Conservation (phyloP, 2,797 vertebrate genomes). For the Phyllotis vaccarum region DNA sequence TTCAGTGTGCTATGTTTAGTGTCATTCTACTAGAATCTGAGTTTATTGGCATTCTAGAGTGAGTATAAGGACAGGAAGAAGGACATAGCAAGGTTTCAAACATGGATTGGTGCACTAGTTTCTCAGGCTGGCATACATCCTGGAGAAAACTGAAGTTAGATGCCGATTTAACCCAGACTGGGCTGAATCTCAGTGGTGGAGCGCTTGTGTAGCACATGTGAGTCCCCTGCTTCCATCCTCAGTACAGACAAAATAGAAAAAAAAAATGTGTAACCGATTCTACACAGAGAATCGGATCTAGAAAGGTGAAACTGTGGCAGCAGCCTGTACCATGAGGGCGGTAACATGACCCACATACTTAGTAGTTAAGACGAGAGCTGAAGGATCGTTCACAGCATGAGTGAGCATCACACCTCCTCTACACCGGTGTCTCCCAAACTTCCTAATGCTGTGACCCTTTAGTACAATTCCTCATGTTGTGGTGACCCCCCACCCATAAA, state of each 20-base stretch:
- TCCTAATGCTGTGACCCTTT: not conserved
- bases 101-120: not conserved
- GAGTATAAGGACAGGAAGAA: not conserved
- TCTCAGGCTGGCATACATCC: not conserved
- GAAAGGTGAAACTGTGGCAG: not conserved
- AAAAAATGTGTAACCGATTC: not conserved
- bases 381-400: slow-evolving; percentile 48
- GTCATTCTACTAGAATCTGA: not conserved
- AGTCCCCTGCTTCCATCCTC: not conserved
- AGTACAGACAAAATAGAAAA: not conserved
- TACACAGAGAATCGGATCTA: not conserved
- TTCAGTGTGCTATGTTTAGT: not conserved
- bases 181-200: not conserved
- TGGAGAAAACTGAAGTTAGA: not conserved
- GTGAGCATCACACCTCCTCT: not conserved
- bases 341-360: not conserved
- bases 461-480: not conserved
- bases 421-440: not conserved
- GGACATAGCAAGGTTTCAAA: not conserved
- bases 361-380: not conserved
- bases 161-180: not conserved
- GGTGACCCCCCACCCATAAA: not conserved
- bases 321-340: not conserved
- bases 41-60: not conserved
- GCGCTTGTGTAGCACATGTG: not conserved